phyloP scores from a whole-genome alignment of 2,797 vertebrate species.

The Falco columbarius region DNA sequence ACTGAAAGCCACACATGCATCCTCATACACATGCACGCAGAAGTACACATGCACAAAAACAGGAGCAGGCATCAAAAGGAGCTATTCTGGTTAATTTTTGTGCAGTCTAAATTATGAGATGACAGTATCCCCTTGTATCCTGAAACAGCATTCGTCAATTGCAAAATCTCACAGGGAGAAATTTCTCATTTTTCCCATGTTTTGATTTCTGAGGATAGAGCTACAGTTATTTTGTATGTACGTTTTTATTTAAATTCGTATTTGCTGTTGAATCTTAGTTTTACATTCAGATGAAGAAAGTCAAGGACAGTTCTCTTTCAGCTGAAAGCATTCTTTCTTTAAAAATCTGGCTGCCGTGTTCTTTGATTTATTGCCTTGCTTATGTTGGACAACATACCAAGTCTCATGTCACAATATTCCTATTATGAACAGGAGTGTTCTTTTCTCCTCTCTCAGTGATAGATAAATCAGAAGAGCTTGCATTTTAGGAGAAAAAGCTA shows the following conservation, averaged over 20 bases:
- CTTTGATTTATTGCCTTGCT: constrained; percentile 63
- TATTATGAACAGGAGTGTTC: neutral
- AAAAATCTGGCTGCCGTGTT: constrained; percentile 32
- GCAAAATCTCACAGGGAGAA: neutral
- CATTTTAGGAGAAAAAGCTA: constrained; percentile 2
- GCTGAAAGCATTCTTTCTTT: constrained; percentile 23
- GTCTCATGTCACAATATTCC: constrained; percentile 16
- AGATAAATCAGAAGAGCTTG: constrained; percentile 37
- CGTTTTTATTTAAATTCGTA: constrained; percentile 29
- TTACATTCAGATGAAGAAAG: constrained; percentile 19
- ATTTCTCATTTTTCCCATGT: neutral
- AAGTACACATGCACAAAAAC: neutral
- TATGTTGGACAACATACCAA: constrained; percentile 34
- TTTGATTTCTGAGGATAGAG: constrained; percentile 14
- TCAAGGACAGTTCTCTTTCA: constrained; percentile 54
- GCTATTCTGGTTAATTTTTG: neutral
- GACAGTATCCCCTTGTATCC: neutral
- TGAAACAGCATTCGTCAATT: neutral
- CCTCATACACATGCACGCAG: neutral
- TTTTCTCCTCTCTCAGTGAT: neutral
- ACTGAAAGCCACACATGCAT: neutral
- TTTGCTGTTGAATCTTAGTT: constrained; percentile 14
- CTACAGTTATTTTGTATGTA: neutral
- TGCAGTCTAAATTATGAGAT: constrained; percentile 8
- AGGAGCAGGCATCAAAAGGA: neutral